Conservation (phyloP, 2,797 vertebrate genomes). For the Oreonectes daqikongensis region DNA sequence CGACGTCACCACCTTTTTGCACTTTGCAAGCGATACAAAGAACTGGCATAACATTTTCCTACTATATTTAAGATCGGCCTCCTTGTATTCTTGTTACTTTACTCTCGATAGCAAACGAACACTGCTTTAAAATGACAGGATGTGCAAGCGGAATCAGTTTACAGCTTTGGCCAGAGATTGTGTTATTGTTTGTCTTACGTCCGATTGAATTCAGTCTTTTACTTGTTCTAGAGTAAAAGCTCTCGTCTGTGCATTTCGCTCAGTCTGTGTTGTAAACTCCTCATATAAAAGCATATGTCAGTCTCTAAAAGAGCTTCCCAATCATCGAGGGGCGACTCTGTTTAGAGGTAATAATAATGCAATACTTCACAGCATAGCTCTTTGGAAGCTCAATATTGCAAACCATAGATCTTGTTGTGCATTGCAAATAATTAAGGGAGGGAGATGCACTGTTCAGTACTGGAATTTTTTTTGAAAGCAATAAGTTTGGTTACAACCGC, state of each 20-base stretch:
- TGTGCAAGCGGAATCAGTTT: slow-evolving; percentile 78
- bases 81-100: slow-evolving; percentile 70
- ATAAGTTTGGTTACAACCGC: slow-evolving; percentile 81
- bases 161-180: slow-evolving; percentile 82
- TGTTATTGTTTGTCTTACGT: slow-evolving; percentile 65
- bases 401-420: slow-evolving; percentile 76
- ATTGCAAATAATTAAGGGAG: slow-evolving; percentile 76
- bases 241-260: slow-evolving; percentile 72
- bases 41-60: slow-evolving; percentile 69
- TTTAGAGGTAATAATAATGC: slow-evolving; percentile 73
- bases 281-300: slow-evolving; percentile 70
- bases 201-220: slow-evolving; percentile 71
- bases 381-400: slow-evolving; percentile 71
- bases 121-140: slow-evolving; percentile 69
- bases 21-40: slow-evolving; percentile 69
- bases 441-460: slow-evolving; percentile 69
- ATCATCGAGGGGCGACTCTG: slow-evolving; percentile 42
- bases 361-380: slow-evolving; percentile 77
- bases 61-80: slow-evolving; percentile 73
- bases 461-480: slow-evolving; percentile 71
- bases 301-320: slow-evolving; percentile 57
- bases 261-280: slow-evolving; percentile 68
- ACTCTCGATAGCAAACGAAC: slow-evolving; percentile 70
- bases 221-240: slow-evolving; percentile 87
- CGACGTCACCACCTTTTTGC: slow-evolving; percentile 67